Conservation (phyloP, 2,113 vertebrate genomes). For the Rhabdomys dilectus region DNA sequence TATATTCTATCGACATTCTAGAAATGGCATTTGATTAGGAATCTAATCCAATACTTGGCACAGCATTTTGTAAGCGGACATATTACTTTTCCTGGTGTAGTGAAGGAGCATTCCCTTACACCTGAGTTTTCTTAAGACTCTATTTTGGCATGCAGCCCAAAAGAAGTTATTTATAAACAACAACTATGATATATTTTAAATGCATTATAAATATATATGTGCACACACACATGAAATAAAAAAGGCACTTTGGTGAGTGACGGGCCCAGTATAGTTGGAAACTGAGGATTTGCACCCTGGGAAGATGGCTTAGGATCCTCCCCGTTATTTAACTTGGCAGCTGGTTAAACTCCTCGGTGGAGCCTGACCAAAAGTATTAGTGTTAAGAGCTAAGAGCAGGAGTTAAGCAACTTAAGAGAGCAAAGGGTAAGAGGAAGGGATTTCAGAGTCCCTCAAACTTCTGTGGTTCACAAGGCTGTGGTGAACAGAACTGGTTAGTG, state of each 20-base stretch:
- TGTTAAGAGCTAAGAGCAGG: slow-evolving; percentile 65
- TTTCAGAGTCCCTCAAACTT: slow-evolving; percentile 17
- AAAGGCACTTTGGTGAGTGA: slow-evolving; percentile 43
- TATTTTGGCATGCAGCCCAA: neutral
- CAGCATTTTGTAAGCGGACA: neutral
- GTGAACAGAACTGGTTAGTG: neutral
- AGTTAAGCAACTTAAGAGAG: slow-evolving; percentile 55
- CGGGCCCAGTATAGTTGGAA: neutral
- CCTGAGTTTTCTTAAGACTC: slow-evolving; percentile 3
- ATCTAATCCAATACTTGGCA: slow-evolving; percentile 58
- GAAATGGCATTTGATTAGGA: slow-evolving; percentile 72
- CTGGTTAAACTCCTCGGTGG: slow-evolving; percentile 84
- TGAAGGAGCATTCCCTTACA: neutral
- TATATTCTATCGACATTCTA: slow-evolving; percentile 63
- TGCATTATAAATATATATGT: neutral
- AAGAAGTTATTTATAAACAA: slow-evolving; percentile 35
- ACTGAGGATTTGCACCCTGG: slow-evolving; percentile 66
- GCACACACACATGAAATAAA: neutral
- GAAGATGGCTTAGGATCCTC: slow-evolving; percentile 81
- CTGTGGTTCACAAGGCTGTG: neutral
- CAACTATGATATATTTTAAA: neutral
- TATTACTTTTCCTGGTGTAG: neutral
- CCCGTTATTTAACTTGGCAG: slow-evolving; percentile 85
- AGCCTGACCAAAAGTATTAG: slow-evolving; percentile 85
- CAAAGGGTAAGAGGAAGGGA: neutral